Evolutionary conservation across 2,113 vertebrate species (phyloP), one percentile per base, ranked within the genome.

Genomic region (Dromiciops gliroides): DNA sequence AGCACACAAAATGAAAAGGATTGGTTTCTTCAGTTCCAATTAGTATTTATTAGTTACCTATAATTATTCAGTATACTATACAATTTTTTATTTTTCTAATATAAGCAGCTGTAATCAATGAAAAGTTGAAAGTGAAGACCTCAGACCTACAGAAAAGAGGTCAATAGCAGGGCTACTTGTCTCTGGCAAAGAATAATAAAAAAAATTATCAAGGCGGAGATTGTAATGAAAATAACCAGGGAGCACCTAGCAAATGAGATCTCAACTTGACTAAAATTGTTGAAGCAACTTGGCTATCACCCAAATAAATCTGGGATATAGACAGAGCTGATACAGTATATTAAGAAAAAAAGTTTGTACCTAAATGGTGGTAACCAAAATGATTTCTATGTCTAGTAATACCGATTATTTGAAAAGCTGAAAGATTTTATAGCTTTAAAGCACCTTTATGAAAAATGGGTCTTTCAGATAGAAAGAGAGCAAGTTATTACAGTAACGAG

Each of bases 31-130:
- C 60, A 37, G 12, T 37, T 93, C 75, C 97, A 90, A 97, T 96
- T 93, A 95, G 89, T 94, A 89, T 92, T 96, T 96, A 92, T 92
- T 92, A 89, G 95, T 90, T 5, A 8, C 28, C 49, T 96, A 90
- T 97, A 96, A 97, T 97, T 91, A 95, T 60, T 91, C 0, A 0
- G 37, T 89, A 67, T 90, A 51, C 89, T 51, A 50, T 96, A 95
- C 89, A 14, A 89, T 90, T 93, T 90, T 93, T 96, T 91, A 94
- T 94, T 92, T 90, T 8, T 11, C 90, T 96, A 93, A 94, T 75
- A 23, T 11, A 44, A 95, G 51, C 60, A 67, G 88, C 44, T 19
- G 49, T 91, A 96, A 50, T n/a, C 44, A 67, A 0, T 1, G 48
- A 95, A 91, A 89, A 91, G 56, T n/a, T 26, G 16, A 91, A 90